Evolutionary conservation across 2,113 vertebrate genomes (phyloP), one percentile per base, ranked within the genome.

Genomic region (Todiramphus chloris): DNA sequence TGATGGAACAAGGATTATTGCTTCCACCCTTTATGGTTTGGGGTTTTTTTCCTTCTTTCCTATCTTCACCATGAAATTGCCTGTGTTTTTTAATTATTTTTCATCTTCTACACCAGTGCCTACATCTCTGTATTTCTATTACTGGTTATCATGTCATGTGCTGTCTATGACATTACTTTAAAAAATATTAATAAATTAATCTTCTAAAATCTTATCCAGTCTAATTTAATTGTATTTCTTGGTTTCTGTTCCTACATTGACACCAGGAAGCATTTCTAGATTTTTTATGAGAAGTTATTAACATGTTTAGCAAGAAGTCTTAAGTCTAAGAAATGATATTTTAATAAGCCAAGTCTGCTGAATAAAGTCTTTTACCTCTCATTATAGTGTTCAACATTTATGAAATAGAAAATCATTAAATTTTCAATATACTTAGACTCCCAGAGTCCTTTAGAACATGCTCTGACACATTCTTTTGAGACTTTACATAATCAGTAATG

Each of bases 141-240:
- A 41, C 20, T 44, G 17, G 10, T 37, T 83, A 81, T 55, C 7
- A 56, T 58, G 70, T 88, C 44, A 35, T 83, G 17, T 43, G 16
- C 53, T 39, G 17, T 55, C 23, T 25, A 30, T 33, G 24, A 69
- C 10, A 56, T 53, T 72, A 18, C 4, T 24, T 50, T 13, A 51
- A 51, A 21, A 59, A 20, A 50, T n/a, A 37, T 24, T 24, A 50
- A 21, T 23, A 50, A 50, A 24, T 11, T 50, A 23, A 50, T 50
- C 48, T 59, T 58, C 25, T 46, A 66, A 56, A 60, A 69, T n/a
- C 5, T 31, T 77, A 58, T 11, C 2, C 23, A 35, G 56, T 69
- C 21, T 90, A 91, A 93, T 93, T 92, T 82, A 88, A 90, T 93
- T 84, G 60, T 74, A 78, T 84, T 89, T 63, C 41, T 46, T 20